Evolutionary conservation across 64 coral and sea anemone genomes (phyloP), one percentile per base, ranked within the genome.

Genomic region (Orbicella faveolata): DNA sequence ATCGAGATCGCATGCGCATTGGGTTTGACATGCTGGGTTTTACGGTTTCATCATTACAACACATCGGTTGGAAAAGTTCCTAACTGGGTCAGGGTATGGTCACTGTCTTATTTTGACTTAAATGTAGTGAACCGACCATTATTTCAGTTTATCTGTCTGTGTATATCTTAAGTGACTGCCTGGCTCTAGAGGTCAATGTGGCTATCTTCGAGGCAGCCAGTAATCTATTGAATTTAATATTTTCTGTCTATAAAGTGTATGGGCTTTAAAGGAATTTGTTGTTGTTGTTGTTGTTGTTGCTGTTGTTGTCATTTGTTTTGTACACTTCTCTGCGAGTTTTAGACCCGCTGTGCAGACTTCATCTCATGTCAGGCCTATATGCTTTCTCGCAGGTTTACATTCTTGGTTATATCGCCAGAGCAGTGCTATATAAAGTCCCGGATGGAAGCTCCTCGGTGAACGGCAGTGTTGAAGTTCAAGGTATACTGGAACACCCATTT

Each of bases 1-100:
- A 88, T 93, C 52, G 87, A 98, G 83, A 89, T 98, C 14, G 87
- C 93, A 13, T 78, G 87, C 41, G 93, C 90, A 74, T 87, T 98
- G 15, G 87, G 79, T 52, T 77, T 94, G 57, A 93, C 89, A 0
- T 94, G 93, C 65, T 98, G 93, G 87, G 96, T 94, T 6, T 70
- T 98, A 39, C 59, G 96, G 69, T 89, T 94, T 73, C 96, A 98
- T 55, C 93, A 98, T 61, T 90, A 88, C 51, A 98, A 94, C 75
- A 89, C 93, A 35, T 94, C 96, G 0, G 84, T 94, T 57, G 96
- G 96, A 51, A 86, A 65, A 61, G 85, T 98, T 76, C 93, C 96
- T 30, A 69, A 41, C 18, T 94, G 96, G 96, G 77, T 90, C 25
- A 84, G 92, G 81, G 96, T 98, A 78, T 79, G 96, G 63, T 7